Evolutionary conservation across 1,140 invertebrate species (phyloP), one percentile per base, ranked within the genome.

Genomic region (Chelonus insularis): DNA sequence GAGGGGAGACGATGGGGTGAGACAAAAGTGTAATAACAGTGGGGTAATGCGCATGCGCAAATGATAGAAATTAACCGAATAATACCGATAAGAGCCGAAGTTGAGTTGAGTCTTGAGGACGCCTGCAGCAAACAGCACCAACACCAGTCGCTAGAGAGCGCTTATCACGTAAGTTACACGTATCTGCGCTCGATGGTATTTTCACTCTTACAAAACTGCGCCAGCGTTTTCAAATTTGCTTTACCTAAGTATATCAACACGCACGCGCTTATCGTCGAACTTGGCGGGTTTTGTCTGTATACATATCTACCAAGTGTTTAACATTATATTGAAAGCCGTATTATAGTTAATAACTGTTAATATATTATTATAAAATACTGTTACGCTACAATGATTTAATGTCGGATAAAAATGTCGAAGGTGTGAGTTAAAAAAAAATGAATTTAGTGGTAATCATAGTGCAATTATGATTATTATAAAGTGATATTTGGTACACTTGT

Each of bases 71-170:
- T 14, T 18, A 7, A 3, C 34, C 64, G 65, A 66, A 43, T 20
- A 39, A 36, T 20, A 8, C 37, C n/a, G 14, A 25, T 8, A 14
- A 4, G 8, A 16, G 4, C 29, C 23, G 43, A 43, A 21, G 20
- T n/a, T 29, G 11, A 11, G 20, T 23, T 61, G 67, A 67, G 54
- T 51, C 14, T n/a, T n/a, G 66, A 37, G 61, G 48, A 57, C 57
- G 63, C 47, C 48, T 57, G 70, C 60, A 66, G 43, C 36, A 45
- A 56, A 43, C 66, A 60, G 64, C 51, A 48, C 66, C 20, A 29
- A 34, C 55, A 54, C 70, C 73, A 77, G 76, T 78, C 72, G 76
- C 74, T 60, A 73, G 71, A 73, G 73, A 74, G 76, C 76, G 75
- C 74, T 74, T 71, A 55, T 21, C 64, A 68, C 65, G 74, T 63